Conservation (phyloP, 2,797 vertebrate genomes). For the Alcedo quadribrachys region DNA sequence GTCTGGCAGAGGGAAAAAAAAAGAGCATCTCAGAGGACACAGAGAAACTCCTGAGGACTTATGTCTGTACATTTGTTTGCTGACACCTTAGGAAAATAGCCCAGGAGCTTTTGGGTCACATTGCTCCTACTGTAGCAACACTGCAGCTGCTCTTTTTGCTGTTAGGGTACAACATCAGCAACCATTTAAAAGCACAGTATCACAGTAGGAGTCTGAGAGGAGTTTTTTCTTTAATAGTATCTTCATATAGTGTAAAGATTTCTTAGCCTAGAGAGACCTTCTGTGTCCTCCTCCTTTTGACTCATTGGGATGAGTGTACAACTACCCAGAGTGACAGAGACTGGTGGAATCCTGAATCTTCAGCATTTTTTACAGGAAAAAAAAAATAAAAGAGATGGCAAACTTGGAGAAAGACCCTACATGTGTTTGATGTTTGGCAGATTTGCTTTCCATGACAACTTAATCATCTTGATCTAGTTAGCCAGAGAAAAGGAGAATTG, state of each 20-base stretch:
- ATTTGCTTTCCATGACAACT: background rate
- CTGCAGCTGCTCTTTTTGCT: conserved; percentile 44
- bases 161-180: background rate
- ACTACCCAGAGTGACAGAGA: background rate
- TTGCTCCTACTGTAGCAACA: background rate
- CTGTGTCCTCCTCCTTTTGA: background rate
- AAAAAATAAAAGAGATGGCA: background rate
- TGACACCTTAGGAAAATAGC: conserved; percentile 47
- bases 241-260: background rate
- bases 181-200: background rate
- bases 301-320: background rate
- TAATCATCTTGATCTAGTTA: background rate
- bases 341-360: background rate
- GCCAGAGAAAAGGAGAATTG: background rate
- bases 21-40: background rate
- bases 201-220: background rate
- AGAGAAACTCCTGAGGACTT: conserved; percentile 31
- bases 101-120: conserved; percentile 14
- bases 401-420: background rate
- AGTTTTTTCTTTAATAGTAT: background rate
- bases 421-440: background rate
- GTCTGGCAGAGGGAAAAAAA: conserved; percentile 6
- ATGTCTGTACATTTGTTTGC: conserved; percentile 19
- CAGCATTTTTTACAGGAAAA: background rate
- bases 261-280: background rate